These are phyloP conservation scores for Dendrocincla tyrannina DNA, from an alignment of 2,797 vertebrate species.

Conservation along the genomic window DNA sequence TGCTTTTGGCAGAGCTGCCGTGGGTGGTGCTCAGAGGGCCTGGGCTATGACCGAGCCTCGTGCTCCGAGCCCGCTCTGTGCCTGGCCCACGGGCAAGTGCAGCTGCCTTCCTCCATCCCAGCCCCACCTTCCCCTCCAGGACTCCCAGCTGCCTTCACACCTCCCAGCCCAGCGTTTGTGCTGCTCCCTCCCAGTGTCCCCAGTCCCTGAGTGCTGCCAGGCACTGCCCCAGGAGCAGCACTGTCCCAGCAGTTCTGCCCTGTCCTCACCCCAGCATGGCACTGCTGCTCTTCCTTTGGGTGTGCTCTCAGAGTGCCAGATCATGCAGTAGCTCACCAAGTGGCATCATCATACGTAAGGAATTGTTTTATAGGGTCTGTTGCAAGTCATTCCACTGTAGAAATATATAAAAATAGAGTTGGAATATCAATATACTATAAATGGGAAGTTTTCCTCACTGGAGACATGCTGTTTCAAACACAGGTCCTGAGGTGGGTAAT, in stretches of 20 bases:
- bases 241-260: not conserved
- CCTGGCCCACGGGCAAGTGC: not conserved
- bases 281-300: not conserved
- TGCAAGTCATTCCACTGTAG: conserved; percentile 27
- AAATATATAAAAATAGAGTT: not conserved
- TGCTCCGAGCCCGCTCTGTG: not conserved
- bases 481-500: not conserved
- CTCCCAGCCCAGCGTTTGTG: not conserved
- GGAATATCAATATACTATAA: not conserved
- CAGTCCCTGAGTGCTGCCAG: not conserved
- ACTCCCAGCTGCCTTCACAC: not conserved
- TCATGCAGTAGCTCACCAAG: not conserved
- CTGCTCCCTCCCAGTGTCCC: not conserved
- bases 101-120: not conserved
- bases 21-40: not conserved
- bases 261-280: too few species aligned
- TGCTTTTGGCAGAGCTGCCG: conserved; percentile 49
- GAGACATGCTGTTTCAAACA: not conserved
- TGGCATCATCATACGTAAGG: not conserved
- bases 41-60: conserved; percentile 37
- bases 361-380: conserved; percentile 1
- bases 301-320: not conserved
- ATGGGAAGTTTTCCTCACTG: not conserved
- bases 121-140: not conserved
- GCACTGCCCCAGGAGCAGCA: not conserved